Conservation (phyloP, 1,140 invertebrate genomes). For the Sipha flava region DNA sequence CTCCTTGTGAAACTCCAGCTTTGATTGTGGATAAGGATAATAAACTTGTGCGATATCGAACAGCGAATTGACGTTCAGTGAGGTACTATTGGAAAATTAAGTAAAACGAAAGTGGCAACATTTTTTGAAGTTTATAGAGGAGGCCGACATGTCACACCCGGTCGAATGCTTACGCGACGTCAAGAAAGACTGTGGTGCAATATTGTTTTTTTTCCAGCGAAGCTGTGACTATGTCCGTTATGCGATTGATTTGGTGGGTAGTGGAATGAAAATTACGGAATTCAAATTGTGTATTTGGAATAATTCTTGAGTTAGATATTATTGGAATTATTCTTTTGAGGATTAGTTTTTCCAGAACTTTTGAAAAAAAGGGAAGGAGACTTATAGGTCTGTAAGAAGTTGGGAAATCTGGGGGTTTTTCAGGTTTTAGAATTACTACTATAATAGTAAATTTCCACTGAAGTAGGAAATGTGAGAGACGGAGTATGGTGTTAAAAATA, state of each 20-base stretch:
- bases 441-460: neutral
- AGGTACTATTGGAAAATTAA: too few species aligned
- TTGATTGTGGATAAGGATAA: too few species aligned
- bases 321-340: neutral
- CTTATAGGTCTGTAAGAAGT: neutral
- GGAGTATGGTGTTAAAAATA: neutral
- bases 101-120: too few species aligned
- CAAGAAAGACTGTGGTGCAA: too few species aligned
- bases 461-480: neutral
- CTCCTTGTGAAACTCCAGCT: too few species aligned
- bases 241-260: neutral
- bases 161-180: too few species aligned
- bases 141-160: too few species aligned
- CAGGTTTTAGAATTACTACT: neutral
- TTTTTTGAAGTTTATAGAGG: too few species aligned
- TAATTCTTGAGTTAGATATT: neutral
- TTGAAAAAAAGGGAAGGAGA: neutral
- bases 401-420: neutral
- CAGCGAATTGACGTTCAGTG: too few species aligned
- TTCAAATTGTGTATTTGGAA: neutral
- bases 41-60: too few species aligned
- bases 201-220: neutral
- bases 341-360: neutral
- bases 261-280: neutral
- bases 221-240: neutral